These are phyloP conservation scores for Mirza zaza DNA, from an alignment of 2,113 vertebrate genomes.

Conservation along the genomic window DNA sequence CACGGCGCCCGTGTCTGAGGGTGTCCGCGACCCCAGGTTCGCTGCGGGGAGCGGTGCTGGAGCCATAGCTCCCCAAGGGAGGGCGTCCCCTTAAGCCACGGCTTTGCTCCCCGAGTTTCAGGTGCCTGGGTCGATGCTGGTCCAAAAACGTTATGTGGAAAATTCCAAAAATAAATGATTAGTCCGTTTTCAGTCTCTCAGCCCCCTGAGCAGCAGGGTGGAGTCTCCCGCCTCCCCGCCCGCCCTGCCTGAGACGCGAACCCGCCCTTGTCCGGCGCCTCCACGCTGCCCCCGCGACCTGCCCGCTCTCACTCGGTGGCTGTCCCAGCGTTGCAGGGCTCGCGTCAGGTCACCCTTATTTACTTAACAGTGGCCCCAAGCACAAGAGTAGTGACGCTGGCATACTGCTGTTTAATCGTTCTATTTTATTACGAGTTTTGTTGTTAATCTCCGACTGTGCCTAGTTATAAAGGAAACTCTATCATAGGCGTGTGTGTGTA, in stretches of 20 bases:
- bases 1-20: too few relatives aligned
- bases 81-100: not conserved
- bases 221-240: not conserved
- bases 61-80: too few relatives aligned
- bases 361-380: not conserved
- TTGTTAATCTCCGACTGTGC: not conserved
- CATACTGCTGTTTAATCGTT: not conserved
- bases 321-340: not conserved
- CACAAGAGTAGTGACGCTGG: not conserved
- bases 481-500: not conserved
- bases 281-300: not conserved
- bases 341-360: not conserved
- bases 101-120: not conserved
- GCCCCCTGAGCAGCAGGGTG: not conserved
- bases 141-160: not conserved
- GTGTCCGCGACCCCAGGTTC: too few relatives aligned
- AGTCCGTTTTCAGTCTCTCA: not conserved
- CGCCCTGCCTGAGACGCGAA: not conserved
- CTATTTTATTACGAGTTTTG: not conserved
- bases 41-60: too few relatives aligned
- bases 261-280: not conserved
- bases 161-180: not conserved
- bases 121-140: not conserved
- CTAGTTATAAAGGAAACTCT: not conserved
- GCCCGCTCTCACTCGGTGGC: not conserved